Evolutionary conservation across 2,797 vertebrate species (phyloP).

Genomic region (Myripristis murdjan): DNA sequence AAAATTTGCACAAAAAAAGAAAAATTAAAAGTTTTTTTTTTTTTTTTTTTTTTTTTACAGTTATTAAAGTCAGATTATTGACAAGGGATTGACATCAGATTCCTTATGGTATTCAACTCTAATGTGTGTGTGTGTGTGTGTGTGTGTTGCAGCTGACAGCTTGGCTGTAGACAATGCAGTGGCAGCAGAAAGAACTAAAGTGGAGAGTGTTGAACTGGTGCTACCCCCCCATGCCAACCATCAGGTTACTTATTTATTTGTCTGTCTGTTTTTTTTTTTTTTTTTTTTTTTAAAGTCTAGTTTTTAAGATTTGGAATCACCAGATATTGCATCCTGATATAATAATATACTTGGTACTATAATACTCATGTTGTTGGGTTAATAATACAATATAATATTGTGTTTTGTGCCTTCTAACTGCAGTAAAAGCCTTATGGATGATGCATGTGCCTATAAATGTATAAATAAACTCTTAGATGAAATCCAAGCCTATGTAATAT

Average conservation of each 20-base stretch:
- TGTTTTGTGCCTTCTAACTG: background rate
- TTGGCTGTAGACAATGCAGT: conserved; percentile 60
- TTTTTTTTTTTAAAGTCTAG: too few relatives aligned
- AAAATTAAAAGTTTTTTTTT: too few relatives aligned
- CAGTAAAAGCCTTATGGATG: background rate
- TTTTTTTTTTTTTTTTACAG: too few relatives aligned
- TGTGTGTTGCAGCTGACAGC: conserved; percentile 66
- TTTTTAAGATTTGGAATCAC: too few relatives aligned
- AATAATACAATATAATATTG: background rate
- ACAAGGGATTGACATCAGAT: too few relatives aligned
- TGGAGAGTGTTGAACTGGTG: conserved; percentile 96
- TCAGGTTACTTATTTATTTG: conserved; percentile 78
- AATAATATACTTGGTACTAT: too few relatives aligned
- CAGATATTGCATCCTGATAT: too few relatives aligned
- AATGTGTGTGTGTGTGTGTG: conserved; percentile 6
- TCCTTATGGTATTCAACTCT: background rate
- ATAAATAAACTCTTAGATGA: too few relatives aligned
- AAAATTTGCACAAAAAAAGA: too few relatives aligned
- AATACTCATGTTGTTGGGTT: too few relatives aligned
- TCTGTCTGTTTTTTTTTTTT: background rate
- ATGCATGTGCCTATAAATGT: background rate
- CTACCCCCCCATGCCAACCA: conserved; percentile 96
- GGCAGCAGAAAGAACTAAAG: conserved; percentile 87
- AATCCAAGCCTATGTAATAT: too few relatives aligned
- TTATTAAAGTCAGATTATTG: too few relatives aligned